These are phyloP conservation scores for Acanthococcus lagerstroemiae DNA, from an alignment of 2,888 invertebrate species.

Conservation along the genomic window DNA sequence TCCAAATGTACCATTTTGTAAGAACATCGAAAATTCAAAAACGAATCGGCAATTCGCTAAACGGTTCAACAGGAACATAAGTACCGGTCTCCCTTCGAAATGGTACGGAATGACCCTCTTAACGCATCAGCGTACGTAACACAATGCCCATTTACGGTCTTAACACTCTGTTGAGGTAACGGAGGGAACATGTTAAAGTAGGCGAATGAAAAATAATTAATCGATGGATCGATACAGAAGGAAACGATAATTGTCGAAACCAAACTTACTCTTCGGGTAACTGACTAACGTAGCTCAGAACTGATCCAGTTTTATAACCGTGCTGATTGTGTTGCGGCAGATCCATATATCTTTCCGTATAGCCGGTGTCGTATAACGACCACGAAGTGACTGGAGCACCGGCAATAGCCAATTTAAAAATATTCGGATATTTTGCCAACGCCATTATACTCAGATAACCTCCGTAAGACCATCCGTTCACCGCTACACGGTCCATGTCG, in stretches of 20 bases:
- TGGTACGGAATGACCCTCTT: too few species aligned
- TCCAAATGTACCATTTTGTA: too few species aligned
- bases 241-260: neutral
- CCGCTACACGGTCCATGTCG: slow-evolving; percentile 83
- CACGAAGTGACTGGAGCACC: slow-evolving; percentile 97
- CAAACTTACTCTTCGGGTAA: slow-evolving; percentile 80
- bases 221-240: neutral
- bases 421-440: slow-evolving; percentile 78
- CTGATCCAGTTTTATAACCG: slow-evolving; percentile 76
- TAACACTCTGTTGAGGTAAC: too few species aligned
- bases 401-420: slow-evolving; percentile 87
- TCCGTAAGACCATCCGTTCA: slow-evolving; percentile 99
- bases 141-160: too few species aligned
- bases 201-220: neutral
- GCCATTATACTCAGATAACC: slow-evolving; percentile 95
- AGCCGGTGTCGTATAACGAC: slow-evolving; percentile 96
- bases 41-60: too few species aligned
- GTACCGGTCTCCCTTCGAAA: too few species aligned
- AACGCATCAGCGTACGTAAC: too few species aligned
- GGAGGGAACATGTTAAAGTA: too few species aligned
- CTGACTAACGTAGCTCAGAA: slow-evolving; percentile 70
- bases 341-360: slow-evolving; percentile 96
- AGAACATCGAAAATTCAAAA: too few species aligned
- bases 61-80: too few species aligned
- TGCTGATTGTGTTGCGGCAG: slow-evolving; percentile 62